Base-by-base conservation (phyloP, 2,113 vertebrate species). In the Poeciliopsis retropinna region DNA sequence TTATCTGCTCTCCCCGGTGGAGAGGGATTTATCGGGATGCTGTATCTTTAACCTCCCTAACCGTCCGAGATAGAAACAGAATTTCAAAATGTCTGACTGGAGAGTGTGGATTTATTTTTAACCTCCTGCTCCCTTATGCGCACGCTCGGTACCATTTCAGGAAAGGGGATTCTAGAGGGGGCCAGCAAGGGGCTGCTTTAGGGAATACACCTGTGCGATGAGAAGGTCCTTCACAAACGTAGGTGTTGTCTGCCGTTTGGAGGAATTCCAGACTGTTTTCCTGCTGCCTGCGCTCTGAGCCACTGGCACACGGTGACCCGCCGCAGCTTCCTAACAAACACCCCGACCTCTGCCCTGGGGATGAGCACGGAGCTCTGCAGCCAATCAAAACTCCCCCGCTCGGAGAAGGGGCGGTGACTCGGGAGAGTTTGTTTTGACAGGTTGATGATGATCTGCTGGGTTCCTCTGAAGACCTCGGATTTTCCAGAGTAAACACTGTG, bases 1-100 rank as follows among this genome's bases (percentile, higher is more conserved):
- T 96, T 95, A 97, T 97, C 96, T 91, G 90, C 82, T 82, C 80
- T 83, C 81, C 85, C 89, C 86, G 94, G 95, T 95, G 94, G 96
- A 96, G 95, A 95, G 94, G 95, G 95, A 94, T 95, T 96, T 97
- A 90, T 96, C 97, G 95, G 95, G 94, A 96, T 94, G 95, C 87
- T 95, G 95, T 95, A 96, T 97, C 94, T 95, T 96, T 97, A 97
- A 98, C 96, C 96, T 96, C 95, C 91, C 78, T 83, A 92, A 89
- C 90, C 84, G 91, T 87, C 91, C 78, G 73, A 88, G 89, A 92
- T 90, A 85, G 85, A 91, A 86, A 90, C 88, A 79, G 88, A 92
- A 93, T 94, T 92, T 93, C 83, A 91, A 94, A 93, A 93, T 92
- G 90, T 92, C 89, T 92, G 88, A 92, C 89, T 60, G 51, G 86